Base-by-base conservation (phyloP, 2,888 invertebrate genomes). In the Eubasilissa splendida region DNA sequence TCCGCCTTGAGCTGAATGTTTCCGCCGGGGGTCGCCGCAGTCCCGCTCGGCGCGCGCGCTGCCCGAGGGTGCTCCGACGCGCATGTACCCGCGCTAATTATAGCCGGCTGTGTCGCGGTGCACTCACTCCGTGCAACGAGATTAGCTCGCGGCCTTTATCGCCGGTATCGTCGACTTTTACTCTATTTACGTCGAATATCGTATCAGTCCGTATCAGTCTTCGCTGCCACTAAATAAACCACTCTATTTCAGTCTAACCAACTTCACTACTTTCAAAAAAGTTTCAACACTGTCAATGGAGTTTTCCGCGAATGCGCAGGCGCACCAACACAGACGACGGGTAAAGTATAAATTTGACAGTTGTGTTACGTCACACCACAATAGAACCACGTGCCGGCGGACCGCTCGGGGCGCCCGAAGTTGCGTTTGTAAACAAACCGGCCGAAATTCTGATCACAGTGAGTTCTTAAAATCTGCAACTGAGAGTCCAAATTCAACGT, bases 1-100 rank as follows among this genome's bases (percentile, higher is more conserved):
- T 83, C 82, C 68, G 63, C 80, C 78, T 83, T 83, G 59, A 80
- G 82, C 83, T 81, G 82, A 80, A 84, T 83, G n/a, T 80, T 83
- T 79, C 77, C 77, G 80, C 58, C 56, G 68, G 66, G 52, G 63
- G 60, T 73, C 77, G 63, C 66, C 60, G 14, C 71, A 56, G 33
- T 58, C 56, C 31, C 31, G 54, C 56, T 58, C 58, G 31, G 56
- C 71, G 54, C 71, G 31, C 14, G 22, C n/a, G 14, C 74, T 58
- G n/a, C 11, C 50, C 33, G 74, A 22, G 12, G 12, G 22, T 56
- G 33, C 71, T n/a, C 22, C 22, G 22, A 22, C 22, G 22, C 22
- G 22, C 22, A 22, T 2, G 71, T 56, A 56, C 31, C 56, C 4
- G 54, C 50, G 50, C 31, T 53, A 70, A 70, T n/a, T 5, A 54